Evolutionary conservation across 2,797 vertebrate genomes (phyloP).

Genomic region (Ctenopoma multispine): DNA sequence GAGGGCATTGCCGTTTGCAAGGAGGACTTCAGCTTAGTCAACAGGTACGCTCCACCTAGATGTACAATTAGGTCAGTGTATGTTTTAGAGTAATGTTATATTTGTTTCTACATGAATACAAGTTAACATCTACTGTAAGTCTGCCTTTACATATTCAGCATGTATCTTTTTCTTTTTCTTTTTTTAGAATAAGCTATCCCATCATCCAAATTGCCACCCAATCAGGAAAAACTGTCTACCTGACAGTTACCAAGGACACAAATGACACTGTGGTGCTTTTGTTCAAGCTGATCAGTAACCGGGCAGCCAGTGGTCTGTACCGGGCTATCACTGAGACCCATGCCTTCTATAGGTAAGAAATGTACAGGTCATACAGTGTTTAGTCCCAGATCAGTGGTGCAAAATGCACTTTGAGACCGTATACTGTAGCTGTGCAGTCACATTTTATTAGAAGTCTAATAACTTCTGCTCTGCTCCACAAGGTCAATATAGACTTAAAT

Average conservation of each 20-base stretch:
- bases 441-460: slow-evolving; percentile 8
- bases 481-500: slow-evolving; percentile 1
- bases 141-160: neutral
- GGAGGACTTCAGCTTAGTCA: slow-evolving; percentile 93
- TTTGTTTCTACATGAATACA: neutral
- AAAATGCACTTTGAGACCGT: too few species aligned
- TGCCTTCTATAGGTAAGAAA: slow-evolving; percentile 94
- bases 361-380: neutral
- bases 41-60: slow-evolving; percentile 83
- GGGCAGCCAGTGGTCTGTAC: slow-evolving; percentile 96
- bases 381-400: neutral
- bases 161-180: neutral
- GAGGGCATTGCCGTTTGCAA: slow-evolving; percentile 95
- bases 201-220: slow-evolving; percentile 98
- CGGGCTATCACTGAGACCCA: slow-evolving; percentile 97
- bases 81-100: too few species aligned
- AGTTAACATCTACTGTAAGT: neutral
- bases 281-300: slow-evolving; percentile 97
- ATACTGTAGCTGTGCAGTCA: neutral
- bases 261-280: slow-evolving; percentile 94
- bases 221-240: slow-evolving; percentile 96
- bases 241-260: slow-evolving; percentile 95
- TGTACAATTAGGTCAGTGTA: neutral
- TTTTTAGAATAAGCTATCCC: slow-evolving; percentile 92
- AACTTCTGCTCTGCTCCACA: neutral